phyloP scores from a whole-genome alignment of 2,888 invertebrate species.

The Therioaphis trifolii region DNA sequence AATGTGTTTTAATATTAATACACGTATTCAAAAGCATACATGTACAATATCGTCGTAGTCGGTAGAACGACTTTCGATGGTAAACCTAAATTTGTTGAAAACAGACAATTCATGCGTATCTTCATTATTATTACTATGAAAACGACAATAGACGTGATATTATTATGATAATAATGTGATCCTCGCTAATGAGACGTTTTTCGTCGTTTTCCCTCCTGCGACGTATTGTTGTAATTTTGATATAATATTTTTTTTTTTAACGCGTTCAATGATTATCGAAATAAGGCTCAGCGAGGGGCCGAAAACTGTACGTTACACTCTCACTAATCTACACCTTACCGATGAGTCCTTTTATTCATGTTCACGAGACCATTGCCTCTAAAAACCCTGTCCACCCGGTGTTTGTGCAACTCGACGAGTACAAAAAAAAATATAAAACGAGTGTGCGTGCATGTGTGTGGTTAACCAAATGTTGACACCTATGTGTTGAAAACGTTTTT shows the following conservation, averaged over 20 bases:
- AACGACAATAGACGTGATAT: slow-evolving; percentile 27
- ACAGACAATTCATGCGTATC: slow-evolving; percentile 40
- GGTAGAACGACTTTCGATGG: slow-evolving; percentile 32
- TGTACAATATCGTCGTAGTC: slow-evolving; percentile 9
- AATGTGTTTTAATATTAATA: too few species aligned
- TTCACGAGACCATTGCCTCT: slow-evolving; percentile 56
- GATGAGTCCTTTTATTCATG: slow-evolving; percentile 51
- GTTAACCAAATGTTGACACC: slow-evolving; percentile 52
- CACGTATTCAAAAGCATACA: not conserved
- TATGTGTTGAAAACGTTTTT: slow-evolving; percentile 36
- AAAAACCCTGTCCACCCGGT: slow-evolving; percentile 40
- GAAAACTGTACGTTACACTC: slow-evolving; percentile 22
- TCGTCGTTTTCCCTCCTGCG: slow-evolving; percentile 26
- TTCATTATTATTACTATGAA: not conserved
- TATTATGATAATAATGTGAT: slow-evolving; percentile 41
- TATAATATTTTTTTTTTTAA: slow-evolving; percentile 31
- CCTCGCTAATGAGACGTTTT: slow-evolving; percentile 58
- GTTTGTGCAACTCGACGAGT: slow-evolving; percentile 29
- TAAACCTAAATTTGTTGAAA: slow-evolving; percentile 12
- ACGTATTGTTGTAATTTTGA: slow-evolving; percentile 40
- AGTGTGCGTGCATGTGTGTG: not conserved
- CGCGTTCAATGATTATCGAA: slow-evolving; percentile 43
- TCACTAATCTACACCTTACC: slow-evolving; percentile 30
- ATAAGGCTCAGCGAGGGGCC: slow-evolving; percentile 38
- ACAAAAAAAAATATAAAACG: not conserved